Conservation (phyloP, 1,140 invertebrate genomes). For the Drosophila jambulina region DNA sequence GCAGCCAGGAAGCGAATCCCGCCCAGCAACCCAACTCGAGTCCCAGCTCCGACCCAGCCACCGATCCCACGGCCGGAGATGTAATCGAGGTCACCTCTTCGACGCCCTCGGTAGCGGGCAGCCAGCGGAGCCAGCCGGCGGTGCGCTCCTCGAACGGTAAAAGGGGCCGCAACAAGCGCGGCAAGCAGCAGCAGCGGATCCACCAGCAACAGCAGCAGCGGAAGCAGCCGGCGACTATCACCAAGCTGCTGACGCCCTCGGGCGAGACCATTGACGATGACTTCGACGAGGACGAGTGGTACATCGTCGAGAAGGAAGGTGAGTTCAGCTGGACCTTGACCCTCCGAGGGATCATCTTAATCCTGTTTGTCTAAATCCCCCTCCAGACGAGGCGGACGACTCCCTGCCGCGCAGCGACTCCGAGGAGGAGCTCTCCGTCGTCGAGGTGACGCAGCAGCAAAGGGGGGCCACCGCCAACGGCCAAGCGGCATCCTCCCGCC, state of each 20-base stretch:
- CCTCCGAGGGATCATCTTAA: neutral
- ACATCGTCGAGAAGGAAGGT: conserved; percentile 83
- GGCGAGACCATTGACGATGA: conserved; percentile 62
- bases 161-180: conserved; percentile 63
- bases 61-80: conserved; percentile 60
- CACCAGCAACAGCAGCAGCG: conserved; percentile 43
- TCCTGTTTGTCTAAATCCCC: neutral
- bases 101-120: conserved; percentile 78
- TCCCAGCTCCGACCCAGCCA: conserved; percentile 31
- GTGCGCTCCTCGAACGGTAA: conserved; percentile 60
- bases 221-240: conserved; percentile 58
- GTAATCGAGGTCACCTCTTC: conserved; percentile 80
- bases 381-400: conserved; percentile 70
- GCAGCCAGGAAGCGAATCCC: conserved; percentile 56
- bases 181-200: conserved; percentile 50
- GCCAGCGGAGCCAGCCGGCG: conserved; percentile 44
- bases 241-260: conserved; percentile 65
- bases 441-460: conserved; percentile 53
- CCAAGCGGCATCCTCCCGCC: conserved; percentile 24
- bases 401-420: conserved; percentile 78
- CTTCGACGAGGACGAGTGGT: conserved; percentile 84
- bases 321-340: conserved; percentile 17
- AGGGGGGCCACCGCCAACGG: conserved; percentile 26
- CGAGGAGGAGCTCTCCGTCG: conserved; percentile 76
- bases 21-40: conserved; percentile 38